A percentile compares a stretch with the other conserved stretches of the same genome.
These are phyloP conservation scores for Phragmatobia fuliginosa DNA, from an alignment of 2,888 invertebrate genomes.

Conservation along the genomic window DNA sequence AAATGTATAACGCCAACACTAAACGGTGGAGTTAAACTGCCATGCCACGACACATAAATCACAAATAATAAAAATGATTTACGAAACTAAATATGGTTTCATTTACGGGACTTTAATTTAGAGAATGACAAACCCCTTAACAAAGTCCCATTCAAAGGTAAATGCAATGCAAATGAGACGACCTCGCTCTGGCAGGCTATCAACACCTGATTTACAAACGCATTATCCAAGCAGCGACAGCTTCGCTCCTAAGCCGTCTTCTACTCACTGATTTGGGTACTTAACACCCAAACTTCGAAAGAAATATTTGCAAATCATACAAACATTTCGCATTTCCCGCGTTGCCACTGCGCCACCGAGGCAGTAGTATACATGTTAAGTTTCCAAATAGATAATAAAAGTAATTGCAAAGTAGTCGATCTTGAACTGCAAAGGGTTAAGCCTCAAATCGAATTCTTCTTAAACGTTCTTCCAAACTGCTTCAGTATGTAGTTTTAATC, in stretches of 20 bases:
- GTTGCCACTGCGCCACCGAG: no score
- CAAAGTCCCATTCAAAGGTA: neutral
- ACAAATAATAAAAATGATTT: no score
- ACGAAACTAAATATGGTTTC: neutral
- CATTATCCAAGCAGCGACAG: neutral
- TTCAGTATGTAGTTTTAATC: no score
- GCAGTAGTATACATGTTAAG: no score
- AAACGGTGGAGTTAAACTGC: neutral
- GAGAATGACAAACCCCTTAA: neutral
- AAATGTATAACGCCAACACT: no score
- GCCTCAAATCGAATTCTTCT: neutral
- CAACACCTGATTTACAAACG: neutral
- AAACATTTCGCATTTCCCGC: no score
- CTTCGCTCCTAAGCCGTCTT: neutral
- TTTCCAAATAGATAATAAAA: no score
- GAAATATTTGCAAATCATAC: no score
- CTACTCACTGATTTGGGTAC: neutral
- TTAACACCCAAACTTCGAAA: no score
- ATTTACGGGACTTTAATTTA: neutral
- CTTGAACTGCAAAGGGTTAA: no score
- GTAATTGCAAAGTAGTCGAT: no score
- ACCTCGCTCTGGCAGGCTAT: neutral
- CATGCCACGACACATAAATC: neutral
- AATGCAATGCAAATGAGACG: neutral
- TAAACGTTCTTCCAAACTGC: no score